Evolutionary conservation across 2,888 invertebrate species (phyloP).

Genomic region (Amaurobius ferox): DNA sequence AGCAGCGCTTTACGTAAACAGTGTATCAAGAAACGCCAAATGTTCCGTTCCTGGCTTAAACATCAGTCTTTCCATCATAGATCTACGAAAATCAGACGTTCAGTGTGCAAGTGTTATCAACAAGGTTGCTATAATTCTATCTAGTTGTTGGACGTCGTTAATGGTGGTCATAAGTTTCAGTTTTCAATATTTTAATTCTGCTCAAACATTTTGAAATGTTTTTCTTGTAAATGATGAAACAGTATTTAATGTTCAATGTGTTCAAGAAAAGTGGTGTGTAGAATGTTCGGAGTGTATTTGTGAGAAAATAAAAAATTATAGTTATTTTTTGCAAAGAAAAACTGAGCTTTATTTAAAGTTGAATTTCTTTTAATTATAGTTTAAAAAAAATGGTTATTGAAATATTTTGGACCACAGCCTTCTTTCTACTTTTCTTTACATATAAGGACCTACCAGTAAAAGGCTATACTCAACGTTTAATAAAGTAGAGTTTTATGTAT

Average conservation of each 20-base stretch:
- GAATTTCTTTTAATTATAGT: too few species aligned
- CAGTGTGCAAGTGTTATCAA: slow-evolving; percentile 7
- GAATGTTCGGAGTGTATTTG: neutral
- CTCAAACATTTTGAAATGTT: neutral
- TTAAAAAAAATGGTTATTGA: too few species aligned
- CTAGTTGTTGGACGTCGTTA: neutral
- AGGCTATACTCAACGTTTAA: too few species aligned
- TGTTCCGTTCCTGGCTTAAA: slow-evolving; percentile 79
- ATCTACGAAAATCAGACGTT: slow-evolving; percentile 29
- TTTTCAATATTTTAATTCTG: neutral
- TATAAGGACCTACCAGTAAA: too few species aligned
- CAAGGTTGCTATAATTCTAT: neutral
- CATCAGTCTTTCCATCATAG: slow-evolving; percentile 40
- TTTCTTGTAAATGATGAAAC: neutral
- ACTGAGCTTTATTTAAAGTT: too few species aligned
- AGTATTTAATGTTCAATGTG: neutral
- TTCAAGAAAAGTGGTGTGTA: neutral
- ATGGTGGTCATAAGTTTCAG: neutral
- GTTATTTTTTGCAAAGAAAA: neutral
- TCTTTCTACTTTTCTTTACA: too few species aligned
- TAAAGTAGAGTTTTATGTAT: too few species aligned
- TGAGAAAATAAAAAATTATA: neutral
- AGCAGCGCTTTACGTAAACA: slow-evolving; percentile 81
- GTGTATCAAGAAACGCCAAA: slow-evolving; percentile 83
- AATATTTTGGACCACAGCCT: too few species aligned